Evolutionary conservation across 2,888 invertebrate species (phyloP).

Genomic region (Corbicula japonica): DNA sequence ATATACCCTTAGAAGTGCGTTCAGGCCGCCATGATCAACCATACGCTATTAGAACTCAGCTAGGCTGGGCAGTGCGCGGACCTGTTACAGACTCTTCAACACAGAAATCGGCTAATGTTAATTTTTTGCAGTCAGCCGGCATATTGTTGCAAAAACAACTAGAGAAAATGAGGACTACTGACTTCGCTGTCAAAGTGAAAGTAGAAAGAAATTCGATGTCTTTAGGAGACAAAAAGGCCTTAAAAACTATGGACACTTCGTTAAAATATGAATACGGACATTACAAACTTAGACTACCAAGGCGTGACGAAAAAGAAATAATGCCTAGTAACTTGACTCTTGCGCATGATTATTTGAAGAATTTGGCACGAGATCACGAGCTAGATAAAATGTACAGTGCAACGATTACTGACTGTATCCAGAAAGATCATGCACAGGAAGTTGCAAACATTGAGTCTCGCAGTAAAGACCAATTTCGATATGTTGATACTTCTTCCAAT

Average conservation of each 20-base stretch:
- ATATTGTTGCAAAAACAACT: not conserved
- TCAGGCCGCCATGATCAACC: not conserved
- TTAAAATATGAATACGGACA: constrained; percentile 15
- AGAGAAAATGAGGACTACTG: not conserved
- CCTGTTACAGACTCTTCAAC: not conserved
- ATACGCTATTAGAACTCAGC: not conserved
- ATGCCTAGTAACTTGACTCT: constrained; percentile 3
- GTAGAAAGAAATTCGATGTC: not conserved
- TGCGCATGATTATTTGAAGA: not conserved
- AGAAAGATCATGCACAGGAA: constrained; percentile 17
- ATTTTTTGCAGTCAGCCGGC: not conserved
- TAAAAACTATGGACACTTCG: constrained; percentile 8
- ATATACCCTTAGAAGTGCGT: too few relatives aligned
- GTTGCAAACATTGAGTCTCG: not conserved
- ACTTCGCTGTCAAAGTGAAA: not conserved
- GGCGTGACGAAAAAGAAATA: constrained; percentile 3
- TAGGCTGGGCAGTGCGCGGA: not conserved
- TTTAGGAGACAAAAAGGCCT: not conserved
- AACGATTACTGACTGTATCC: constrained; percentile 29
- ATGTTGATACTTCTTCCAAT: constrained; percentile 42
- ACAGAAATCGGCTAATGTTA: not conserved
- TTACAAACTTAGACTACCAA: constrained; percentile 27
- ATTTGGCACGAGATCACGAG: constrained; percentile 15
- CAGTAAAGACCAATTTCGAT: constrained; percentile 35
- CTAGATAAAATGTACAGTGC: constrained; percentile 28